Conservation (phyloP, 2,113 vertebrate genomes). For the Rallus limicola region DNA sequence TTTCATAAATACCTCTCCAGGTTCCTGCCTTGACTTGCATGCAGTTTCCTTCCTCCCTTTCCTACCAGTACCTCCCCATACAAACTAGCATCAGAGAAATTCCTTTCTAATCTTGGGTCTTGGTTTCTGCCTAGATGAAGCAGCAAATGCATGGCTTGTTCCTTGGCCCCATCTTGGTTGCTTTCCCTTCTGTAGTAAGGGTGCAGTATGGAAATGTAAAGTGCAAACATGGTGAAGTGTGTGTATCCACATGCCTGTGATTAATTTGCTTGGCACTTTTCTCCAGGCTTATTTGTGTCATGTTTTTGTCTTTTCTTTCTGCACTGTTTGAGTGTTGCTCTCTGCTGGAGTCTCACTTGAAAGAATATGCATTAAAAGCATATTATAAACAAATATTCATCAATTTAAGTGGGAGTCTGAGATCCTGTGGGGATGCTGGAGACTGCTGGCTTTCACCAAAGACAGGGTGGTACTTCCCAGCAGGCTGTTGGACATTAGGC, state of each 20-base stretch:
- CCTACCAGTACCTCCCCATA: not conserved
- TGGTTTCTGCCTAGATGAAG: not conserved
- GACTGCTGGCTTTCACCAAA: not conserved
- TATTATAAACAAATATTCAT: not conserved
- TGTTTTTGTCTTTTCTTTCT: not conserved
- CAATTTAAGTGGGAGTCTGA: not conserved
- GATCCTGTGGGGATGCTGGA: not conserved
- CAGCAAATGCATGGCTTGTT: not conserved
- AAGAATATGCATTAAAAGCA: not conserved
- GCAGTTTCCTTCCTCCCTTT: slow-evolving; percentile 20
- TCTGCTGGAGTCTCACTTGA: not conserved
- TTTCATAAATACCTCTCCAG: slow-evolving; percentile 22
- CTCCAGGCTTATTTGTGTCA: not conserved
- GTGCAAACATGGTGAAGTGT: not conserved
- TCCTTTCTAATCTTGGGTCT: not conserved
- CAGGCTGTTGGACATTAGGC: not conserved
- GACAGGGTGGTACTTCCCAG: not conserved
- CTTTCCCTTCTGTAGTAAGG: not conserved
- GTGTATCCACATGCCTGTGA: not conserved
- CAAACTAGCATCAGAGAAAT: not conserved
- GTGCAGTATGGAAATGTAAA: not conserved
- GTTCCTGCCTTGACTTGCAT: slow-evolving; percentile 21
- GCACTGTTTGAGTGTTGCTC: not conserved
- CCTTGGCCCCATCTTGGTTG: not conserved
- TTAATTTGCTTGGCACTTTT: not conserved